phyloP scores from a whole-genome alignment of 2,797 vertebrate species.

The Pempheris klunzingeri region DNA sequence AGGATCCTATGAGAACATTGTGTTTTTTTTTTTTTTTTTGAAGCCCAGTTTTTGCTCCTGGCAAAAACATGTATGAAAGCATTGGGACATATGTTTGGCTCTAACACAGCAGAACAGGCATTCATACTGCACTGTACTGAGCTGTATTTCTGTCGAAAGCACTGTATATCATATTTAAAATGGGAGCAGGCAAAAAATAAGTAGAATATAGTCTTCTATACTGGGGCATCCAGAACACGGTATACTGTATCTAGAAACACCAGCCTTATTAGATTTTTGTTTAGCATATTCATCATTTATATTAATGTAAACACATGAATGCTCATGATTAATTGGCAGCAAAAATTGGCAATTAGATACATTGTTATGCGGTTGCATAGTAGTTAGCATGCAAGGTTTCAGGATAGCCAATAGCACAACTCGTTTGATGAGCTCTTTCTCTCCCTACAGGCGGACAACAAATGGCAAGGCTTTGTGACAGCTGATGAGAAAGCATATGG shows the following conservation, averaged over 20 bases:
- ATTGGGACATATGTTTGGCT: conserved; percentile 55
- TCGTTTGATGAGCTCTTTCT: neutral
- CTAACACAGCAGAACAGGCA: conserved; percentile 18
- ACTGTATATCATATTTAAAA: neutral
- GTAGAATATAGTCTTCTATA: neutral
- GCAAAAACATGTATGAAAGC: conserved; percentile 55
- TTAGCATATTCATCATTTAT: neutral
- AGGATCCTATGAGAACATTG: conserved; percentile 28
- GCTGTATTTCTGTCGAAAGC: neutral
- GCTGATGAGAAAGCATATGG: neutral
- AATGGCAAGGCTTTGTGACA: conserved; percentile 12
- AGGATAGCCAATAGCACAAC: neutral
- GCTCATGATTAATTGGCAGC: neutral
- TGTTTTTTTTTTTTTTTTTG: neutral
- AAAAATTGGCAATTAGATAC: neutral
- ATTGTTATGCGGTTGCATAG: neutral
- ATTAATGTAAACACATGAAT: neutral
- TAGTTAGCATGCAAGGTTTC: too few species aligned
- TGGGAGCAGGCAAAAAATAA: neutral
- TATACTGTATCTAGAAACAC: neutral
- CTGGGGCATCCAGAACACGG: neutral
- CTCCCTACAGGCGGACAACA: neutral
- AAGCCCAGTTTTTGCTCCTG: conserved; percentile 35
- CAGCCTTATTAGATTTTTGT: neutral
- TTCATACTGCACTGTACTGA: conserved; percentile 10